Base-by-base conservation (phyloP, 2,888 invertebrate species). In the Micoletzkya japonica region DNA sequence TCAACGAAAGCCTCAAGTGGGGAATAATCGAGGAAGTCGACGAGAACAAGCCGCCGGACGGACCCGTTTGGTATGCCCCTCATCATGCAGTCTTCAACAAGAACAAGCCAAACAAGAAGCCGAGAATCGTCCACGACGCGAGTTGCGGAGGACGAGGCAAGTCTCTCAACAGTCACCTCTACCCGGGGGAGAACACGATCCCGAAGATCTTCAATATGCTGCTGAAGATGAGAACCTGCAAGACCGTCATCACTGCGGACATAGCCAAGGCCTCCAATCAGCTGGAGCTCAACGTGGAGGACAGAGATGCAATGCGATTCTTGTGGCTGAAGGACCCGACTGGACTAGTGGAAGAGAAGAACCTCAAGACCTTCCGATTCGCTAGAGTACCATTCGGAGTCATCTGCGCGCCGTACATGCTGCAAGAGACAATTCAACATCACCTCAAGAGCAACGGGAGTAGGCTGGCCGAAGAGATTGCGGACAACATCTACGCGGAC, bases 211-310 rank as follows among this genome's bases (percentile, higher is more conserved):
- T 50, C 7, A 71, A 67, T 0, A 67, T 78, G 4, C 26, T 76
- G 7, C 6, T 78, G 14, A 34, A 59, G 26, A 26, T 71, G 0
- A 57, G 80, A 24, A 36, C 44, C 2, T 7, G 30, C 1, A 26
- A 30, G 4, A 60, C 50, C n/a, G 32, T 74, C 0, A 14, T 78
- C 2, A 34, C 73, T 1, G 58, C 73, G 1, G 80, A 80, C 57
- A 69, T 80, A n/a, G 75, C 76, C 50, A 81, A 77, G 56, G 81
- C 81, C 0, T 81, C 78, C 61, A 76, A 76, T 37, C 71, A 71
- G 34, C 50, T 81, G 4, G 28, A 26, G 3, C 56, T 81, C 10
- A 54, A 70, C 4, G 37, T 52, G 26, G 20, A 59, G 34, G 74
- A 74, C 44, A 32, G 78, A 20, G 70, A 80, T 39, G 52, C 57